Evolutionary conservation across 53 echinoderm and acorn worm genomes (phyloP).

Genomic region (Stichopus horrens): DNA sequence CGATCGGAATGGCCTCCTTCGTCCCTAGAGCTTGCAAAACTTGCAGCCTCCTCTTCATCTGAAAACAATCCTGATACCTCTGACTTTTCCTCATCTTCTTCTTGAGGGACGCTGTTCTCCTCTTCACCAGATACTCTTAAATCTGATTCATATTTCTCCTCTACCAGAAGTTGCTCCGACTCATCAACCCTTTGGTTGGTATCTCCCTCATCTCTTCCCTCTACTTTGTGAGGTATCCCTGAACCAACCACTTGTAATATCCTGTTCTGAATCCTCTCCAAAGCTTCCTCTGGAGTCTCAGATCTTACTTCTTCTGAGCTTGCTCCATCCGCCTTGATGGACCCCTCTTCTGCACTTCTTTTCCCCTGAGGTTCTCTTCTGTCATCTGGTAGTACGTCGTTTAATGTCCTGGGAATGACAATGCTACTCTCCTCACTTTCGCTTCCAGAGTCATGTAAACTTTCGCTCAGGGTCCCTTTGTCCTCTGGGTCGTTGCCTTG

Average conservation of each 20-base stretch:
- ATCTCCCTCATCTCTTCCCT: not conserved
- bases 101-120: not conserved
- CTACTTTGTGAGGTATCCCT: not conserved
- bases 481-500: conserved; percentile 10
- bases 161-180: not conserved
- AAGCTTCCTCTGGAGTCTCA: conserved; percentile 43
- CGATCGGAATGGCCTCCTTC: conserved; percentile 42
- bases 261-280: conserved; percentile 27
- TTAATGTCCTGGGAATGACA: conserved; percentile 77
- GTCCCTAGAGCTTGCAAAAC: conserved; percentile 38
- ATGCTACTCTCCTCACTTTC: conserved; percentile 49
- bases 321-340: not conserved
- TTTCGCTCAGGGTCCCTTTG: not conserved
- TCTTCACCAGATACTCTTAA: not conserved
- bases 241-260: not conserved
- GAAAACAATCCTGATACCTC: not conserved
- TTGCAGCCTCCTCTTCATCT: conserved; percentile 15
- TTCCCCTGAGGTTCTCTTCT: not conserved
- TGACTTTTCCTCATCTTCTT: conserved; percentile 2
- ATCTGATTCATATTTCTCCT: not conserved
- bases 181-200: not conserved
- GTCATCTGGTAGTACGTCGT: conserved; percentile 70
- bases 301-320: not conserved
- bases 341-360: not conserved
- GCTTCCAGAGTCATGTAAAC: conserved; percentile 19